phyloP scores from a whole-genome alignment of 2,888 invertebrate species.

The Tetragonisca angustula region DNA sequence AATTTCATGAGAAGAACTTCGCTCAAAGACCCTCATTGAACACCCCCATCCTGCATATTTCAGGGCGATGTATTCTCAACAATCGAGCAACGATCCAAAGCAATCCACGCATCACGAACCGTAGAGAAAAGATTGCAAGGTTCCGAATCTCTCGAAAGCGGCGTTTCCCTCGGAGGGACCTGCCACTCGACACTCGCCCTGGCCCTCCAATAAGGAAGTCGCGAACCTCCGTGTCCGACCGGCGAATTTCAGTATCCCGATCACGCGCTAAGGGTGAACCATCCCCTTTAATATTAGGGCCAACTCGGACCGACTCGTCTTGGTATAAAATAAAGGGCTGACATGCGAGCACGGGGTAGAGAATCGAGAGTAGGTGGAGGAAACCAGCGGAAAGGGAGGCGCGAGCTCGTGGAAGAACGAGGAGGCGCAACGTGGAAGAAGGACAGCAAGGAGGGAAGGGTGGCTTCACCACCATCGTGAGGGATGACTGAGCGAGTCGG shows the following conservation, averaged over 20 bases:
- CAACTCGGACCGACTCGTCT: conserved; percentile 70
- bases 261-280: conserved; percentile 81
- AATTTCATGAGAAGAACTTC: not conserved
- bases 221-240: conserved; percentile 72
- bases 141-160: not conserved
- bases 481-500: conserved; percentile 83
- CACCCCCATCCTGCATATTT: not conserved
- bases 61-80: not conserved
- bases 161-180: conserved; percentile 6
- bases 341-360: conserved; percentile 76
- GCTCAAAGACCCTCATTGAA: not conserved
- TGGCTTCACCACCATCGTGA: conserved; percentile 79
- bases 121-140: conserved; percentile 9
- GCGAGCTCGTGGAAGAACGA: conserved; percentile 30
- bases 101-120: conserved; percentile 1
- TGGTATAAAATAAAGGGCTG: conserved; percentile 82
- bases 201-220: conserved; percentile 74
- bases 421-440: conserved; percentile 61
- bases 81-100: not conserved
- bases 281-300: conserved; percentile 82
- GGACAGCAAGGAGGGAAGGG: conserved; percentile 69
- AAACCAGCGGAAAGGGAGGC: conserved; percentile 26
- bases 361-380: conserved; percentile 40
- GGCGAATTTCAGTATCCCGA: conserved; percentile 80
- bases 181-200: conserved; percentile 51